phyloP scores from a whole-genome alignment of 2,797 vertebrate species.

The Chaunax sp. region DNA sequence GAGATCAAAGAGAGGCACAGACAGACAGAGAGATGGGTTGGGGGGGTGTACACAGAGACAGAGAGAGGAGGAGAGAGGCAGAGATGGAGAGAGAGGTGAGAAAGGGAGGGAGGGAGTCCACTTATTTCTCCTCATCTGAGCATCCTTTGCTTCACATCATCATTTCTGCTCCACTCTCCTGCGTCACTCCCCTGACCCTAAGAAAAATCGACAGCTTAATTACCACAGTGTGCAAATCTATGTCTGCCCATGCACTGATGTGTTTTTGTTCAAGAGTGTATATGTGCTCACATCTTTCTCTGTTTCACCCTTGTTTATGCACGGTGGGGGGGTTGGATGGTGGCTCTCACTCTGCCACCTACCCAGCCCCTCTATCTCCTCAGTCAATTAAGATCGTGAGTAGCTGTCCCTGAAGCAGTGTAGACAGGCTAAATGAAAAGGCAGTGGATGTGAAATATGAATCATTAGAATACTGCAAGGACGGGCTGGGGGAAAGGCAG shows the following conservation, averaged over 20 bases:
- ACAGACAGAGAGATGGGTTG: conserved; percentile 77
- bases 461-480: conserved; percentile 83
- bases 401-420: conserved; percentile 77
- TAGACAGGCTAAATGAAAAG: conserved; percentile 79
- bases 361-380: conserved; percentile 68
- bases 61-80: conserved; percentile 44
- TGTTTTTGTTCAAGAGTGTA: conserved; percentile 29
- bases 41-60: conserved; percentile 27
- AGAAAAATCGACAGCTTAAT: conserved; percentile 74
- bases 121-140: conserved; percentile 72
- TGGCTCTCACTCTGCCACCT: conserved; percentile 62
- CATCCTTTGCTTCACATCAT: conserved; percentile 75
- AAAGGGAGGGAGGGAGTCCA: conserved; percentile 61
- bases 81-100: conserved; percentile 51
- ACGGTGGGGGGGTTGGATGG: conserved; percentile 24
- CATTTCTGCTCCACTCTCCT: conserved; percentile 67
- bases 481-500: conserved; percentile 42
- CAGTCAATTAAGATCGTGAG: conserved; percentile 81
- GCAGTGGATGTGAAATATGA: conserved; percentile 82
- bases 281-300: neutral
- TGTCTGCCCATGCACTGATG: conserved; percentile 42
- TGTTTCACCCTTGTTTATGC: conserved; percentile 42
- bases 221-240: conserved; percentile 60
- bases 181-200: conserved; percentile 74
- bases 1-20: conserved; percentile 82